Conservation (phyloP, 2,797 vertebrate species). For the Acanthornis magna region DNA sequence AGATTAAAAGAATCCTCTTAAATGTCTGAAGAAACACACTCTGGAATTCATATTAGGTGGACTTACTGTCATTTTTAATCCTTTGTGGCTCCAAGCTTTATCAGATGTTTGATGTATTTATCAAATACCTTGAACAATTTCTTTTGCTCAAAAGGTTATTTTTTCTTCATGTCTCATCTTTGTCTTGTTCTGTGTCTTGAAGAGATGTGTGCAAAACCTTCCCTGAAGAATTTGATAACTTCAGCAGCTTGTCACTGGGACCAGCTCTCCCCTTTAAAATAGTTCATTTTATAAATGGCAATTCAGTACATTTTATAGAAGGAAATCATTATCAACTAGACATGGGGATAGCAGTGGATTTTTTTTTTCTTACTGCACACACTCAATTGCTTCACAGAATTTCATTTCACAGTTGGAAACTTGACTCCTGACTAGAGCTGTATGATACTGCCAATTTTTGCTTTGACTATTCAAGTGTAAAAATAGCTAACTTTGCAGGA, state of each 20-base stretch:
- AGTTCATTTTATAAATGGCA: conserved; percentile 23
- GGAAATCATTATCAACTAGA: neutral
- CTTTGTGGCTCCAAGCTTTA: neutral
- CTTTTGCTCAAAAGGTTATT: neutral
- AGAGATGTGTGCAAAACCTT: neutral
- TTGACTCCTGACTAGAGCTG: neutral
- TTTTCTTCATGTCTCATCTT: neutral
- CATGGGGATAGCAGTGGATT: neutral
- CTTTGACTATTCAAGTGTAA: conserved; percentile 15
- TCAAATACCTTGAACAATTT: neutral
- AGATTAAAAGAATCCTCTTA: neutral
- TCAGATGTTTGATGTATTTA: neutral
- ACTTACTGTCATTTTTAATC: neutral
- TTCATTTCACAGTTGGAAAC: conserved; percentile 54
- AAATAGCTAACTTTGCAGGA: conserved; percentile 36
- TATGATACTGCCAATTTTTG: conserved; percentile 43
- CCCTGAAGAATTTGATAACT: neutral
- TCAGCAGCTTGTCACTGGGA: neutral
- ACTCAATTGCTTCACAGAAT: neutral
- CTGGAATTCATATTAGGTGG: neutral
- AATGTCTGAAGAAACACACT: neutral
- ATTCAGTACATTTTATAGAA: conserved; percentile 20
- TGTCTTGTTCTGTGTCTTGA: neutral
- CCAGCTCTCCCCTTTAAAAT: neutral
- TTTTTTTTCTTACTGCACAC: neutral